Evolutionary conservation across 2,113 vertebrate species (phyloP), one percentile per base, ranked within the genome.

Genomic region (Pygoscelis adeliae): DNA sequence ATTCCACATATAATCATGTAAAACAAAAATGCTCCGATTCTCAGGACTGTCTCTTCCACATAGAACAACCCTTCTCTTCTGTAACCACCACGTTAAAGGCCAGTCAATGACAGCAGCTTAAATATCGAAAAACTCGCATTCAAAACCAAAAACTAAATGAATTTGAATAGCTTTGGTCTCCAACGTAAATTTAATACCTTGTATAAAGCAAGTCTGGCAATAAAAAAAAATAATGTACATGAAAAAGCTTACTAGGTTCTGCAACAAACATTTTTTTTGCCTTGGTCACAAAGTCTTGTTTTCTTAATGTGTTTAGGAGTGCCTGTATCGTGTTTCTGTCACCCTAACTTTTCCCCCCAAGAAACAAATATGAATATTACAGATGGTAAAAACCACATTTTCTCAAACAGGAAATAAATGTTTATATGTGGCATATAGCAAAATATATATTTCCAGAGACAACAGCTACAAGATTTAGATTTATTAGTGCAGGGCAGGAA

Each of bases 241-340:
- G 21, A 89, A 90, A 77, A 85, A 81, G 7, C 49, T 91, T 79
- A 46, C n/a, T 82, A 58, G 61, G 23, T 9, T 84, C 73, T 65
- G 34, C 16, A 92, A 67, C 65, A 93, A 93, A 49, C 40, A 46
- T 58, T 46, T 62, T 71, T 76, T 34, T 63, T 86, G 72, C 77
- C 44, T 74, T 55, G 22, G 70, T 79, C 74, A 87, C 58, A 66
- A 56, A 30, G 53, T 66, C 42, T 83, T 62, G 9, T 50, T 87
- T 90, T 80, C 70, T 58, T 77, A 70, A 90, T 79, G 77, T n/a
- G 23, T 72, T 94, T 89, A 72, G 56, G 53, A 89, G 44, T 16
- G 93, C 53, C 93, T 96, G 95, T 87, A 76, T 89, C 70, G 50
- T 83, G 87, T 95, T 96, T 89, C 77, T 72, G n/a, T 69, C 96